Evolutionary conservation across 2,888 invertebrate species (phyloP), one percentile per base, ranked within the genome.

Genomic region (Cryptus armator): DNA sequence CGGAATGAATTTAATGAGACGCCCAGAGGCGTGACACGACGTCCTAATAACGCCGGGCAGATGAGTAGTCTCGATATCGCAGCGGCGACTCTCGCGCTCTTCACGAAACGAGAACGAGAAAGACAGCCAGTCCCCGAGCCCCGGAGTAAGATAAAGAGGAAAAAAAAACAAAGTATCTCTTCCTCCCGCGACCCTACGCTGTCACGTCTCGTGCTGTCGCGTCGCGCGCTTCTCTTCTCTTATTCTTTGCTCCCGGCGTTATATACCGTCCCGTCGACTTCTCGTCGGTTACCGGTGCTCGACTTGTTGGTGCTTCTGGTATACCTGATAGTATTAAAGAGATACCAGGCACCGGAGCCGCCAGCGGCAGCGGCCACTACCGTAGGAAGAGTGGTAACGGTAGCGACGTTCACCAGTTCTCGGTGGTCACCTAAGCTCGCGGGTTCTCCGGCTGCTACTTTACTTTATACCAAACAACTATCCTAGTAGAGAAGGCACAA

Each of bases 1-100:
- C 67, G 84, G 86, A 86, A 87, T 88, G 87, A 89, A 90, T 91
- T 91, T 91, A 91, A 91, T 89, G 91, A 91, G 90, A 89, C 89
- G 87, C 83, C 87, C 87, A 88, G 90, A 89, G 89, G 89, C 90
- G 88, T 90, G 88, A 87, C 88, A 86, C 84, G 86, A 89, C 88
- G 87, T 88, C 87, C 88, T 89, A 89, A 90, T 89, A 89, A 89
- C 87, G 85, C 84, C 79, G 70, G 81, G 62, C 62, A 87, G 86
- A 88, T 87, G 87, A 86, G 86, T 37, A 81, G 78, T 67, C 81
- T 80, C 88, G 87, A 89, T 88, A 88, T 86, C 86, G 51, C 51
- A 32, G 74, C 43, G 19, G 53, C 70, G 62, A 43, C 51, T 56
- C 72, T 46, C 51, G 53, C 37, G 53, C 68, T 70, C 53, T 79